Evolutionary conservation across 2,888 invertebrate species (phyloP).

Genomic region (Epinotia brunnichana): DNA sequence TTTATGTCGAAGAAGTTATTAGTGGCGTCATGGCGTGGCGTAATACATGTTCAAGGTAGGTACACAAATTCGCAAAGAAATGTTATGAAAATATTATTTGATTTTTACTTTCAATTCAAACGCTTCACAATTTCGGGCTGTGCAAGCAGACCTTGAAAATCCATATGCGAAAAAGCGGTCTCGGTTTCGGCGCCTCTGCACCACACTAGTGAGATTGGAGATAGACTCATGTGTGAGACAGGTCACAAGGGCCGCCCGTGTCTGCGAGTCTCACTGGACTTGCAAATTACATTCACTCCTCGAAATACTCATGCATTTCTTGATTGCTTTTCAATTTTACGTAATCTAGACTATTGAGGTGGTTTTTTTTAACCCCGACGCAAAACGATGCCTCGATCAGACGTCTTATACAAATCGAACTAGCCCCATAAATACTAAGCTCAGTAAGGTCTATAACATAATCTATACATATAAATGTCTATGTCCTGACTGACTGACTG

Average conservation of each 20-base stretch:
- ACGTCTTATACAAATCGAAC: too few species aligned
- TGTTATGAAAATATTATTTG: background rate
- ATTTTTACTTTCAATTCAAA: background rate
- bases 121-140: background rate
- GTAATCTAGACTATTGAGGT: too few species aligned
- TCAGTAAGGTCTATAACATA: too few species aligned
- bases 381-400: too few species aligned
- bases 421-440: too few species aligned
- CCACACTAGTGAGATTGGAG: constrained; percentile 30
- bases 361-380: too few species aligned
- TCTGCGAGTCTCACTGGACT: constrained; percentile 27
- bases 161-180: constrained; percentile 6
- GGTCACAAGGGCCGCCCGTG: constrained; percentile 27
- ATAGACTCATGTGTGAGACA: constrained; percentile 40
- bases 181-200: constrained; percentile 1
- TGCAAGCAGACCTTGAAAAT: background rate
- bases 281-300: constrained; percentile 36
- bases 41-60: background rate
- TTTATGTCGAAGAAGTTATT: background rate
- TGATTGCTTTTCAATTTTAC: constrained; percentile 29
- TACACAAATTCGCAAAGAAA: background rate
- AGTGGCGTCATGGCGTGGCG: background rate
- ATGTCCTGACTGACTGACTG: too few species aligned
- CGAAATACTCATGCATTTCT: constrained; percentile 32
- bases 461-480: too few species aligned